These are phyloP conservation scores for Syrista parreyssii DNA, from an alignment of 2,888 invertebrate genomes.

Conservation along the genomic window DNA sequence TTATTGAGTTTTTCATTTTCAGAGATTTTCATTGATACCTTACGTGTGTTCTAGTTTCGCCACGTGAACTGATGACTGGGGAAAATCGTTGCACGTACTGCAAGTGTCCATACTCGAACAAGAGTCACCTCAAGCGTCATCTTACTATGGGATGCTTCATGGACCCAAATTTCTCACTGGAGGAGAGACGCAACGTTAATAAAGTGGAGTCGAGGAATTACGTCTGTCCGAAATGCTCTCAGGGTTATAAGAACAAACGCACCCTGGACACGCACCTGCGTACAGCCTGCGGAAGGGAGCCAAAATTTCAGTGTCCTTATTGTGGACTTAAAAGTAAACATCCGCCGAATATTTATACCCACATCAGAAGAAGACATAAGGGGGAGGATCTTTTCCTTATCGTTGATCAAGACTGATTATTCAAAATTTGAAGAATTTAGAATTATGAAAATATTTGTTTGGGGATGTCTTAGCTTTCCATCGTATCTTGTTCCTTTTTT, in stretches of 20 bases:
- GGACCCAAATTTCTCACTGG: conserved; percentile 36
- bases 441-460: background rate
- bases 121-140: conserved; percentile 38
- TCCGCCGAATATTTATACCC: conserved; percentile 45
- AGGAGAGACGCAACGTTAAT: conserved; percentile 29
- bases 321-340: conserved; percentile 49
- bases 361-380: conserved; percentile 35
- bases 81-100: conserved; percentile 38
- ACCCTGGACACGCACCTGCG: conserved; percentile 41
- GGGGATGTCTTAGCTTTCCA: background rate
- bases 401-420: conserved; percentile 22
- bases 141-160: conserved; percentile 40
- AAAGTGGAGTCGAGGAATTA: conserved; percentile 24
- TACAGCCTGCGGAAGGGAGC: conserved; percentile 52
- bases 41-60: conserved; percentile 36
- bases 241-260: conserved; percentile 44
- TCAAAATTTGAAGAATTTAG: background rate
- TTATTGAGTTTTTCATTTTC: background rate
- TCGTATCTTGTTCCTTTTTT: background rate
- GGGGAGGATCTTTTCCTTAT: conserved; percentile 32
- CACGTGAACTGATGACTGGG: background rate
- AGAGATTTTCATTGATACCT: conserved; percentile 10
- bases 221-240: conserved; percentile 42
- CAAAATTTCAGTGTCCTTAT: conserved; percentile 52
- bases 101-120: conserved; percentile 36